Percentiles rank a stretch among this genome's conserved stretches.
phyloP scores from a whole-genome alignment of 1,140 invertebrate species.

The Musca vetustissima region DNA sequence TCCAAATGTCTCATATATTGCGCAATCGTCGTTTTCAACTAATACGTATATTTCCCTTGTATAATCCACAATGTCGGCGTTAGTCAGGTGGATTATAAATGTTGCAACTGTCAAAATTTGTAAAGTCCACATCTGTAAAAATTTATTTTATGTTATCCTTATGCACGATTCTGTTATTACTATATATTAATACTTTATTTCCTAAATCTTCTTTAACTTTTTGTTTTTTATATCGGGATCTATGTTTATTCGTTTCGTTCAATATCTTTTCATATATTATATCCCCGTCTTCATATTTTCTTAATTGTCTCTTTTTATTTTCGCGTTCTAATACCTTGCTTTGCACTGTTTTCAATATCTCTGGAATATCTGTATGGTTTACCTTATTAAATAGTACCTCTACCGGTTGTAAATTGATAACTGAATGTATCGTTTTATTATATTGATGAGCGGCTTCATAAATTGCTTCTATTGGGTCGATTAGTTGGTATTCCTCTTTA shows the following conservation, averaged over 20 bases:
- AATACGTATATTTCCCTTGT: too few relatives aligned
- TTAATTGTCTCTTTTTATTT: background rate
- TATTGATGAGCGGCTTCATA: conserved; percentile 12
- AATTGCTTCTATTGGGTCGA: conserved; percentile 1
- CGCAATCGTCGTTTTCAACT: too few relatives aligned
- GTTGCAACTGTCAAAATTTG: too few relatives aligned
- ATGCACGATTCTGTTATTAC: background rate
- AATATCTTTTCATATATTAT: background rate
- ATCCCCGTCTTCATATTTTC: background rate
- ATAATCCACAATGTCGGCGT: too few relatives aligned
- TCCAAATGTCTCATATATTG: too few relatives aligned
- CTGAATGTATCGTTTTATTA: conserved; percentile 20
- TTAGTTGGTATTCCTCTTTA: conserved; percentile 6
- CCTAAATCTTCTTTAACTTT: background rate
- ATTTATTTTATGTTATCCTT: background rate
- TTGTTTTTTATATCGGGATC: too few relatives aligned
- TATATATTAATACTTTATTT: conserved; percentile 1
- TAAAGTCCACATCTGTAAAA: too few relatives aligned
- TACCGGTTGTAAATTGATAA: conserved; percentile 24
- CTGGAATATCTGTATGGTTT: background rate
- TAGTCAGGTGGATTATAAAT: too few relatives aligned
- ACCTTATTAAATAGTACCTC: conserved; percentile 38
- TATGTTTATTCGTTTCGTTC: background rate
- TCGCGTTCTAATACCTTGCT: background rate
- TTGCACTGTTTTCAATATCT: conserved; percentile 5